Evolutionary conservation across 2,888 invertebrate species (phyloP).

Genomic region (Scotopteryx bipunctaria): DNA sequence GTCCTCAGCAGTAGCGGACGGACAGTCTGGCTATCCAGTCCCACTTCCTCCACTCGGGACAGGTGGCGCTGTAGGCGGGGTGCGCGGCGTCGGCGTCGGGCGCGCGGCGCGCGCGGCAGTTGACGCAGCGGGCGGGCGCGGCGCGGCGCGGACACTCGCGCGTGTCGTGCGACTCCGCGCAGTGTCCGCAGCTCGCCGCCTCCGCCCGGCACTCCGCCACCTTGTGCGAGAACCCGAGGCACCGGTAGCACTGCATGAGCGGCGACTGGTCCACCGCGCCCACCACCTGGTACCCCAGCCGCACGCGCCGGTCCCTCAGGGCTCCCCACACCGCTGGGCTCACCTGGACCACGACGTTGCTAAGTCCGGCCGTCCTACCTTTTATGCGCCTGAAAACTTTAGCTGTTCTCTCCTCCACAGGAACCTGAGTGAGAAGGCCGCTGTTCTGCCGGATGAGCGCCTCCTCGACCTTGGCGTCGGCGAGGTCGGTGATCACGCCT

Average conservation of each 20-base stretch:
- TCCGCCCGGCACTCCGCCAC: background rate
- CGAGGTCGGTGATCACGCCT: background rate
- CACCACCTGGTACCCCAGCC: conserved; percentile 11
- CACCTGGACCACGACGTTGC: conserved; percentile 6
- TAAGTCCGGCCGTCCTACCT: background rate
- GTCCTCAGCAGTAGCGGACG: conserved; percentile 6
- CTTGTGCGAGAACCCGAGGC: conserved; percentile 6
- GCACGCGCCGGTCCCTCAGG: background rate
- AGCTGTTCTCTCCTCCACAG: background rate
- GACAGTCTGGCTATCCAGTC: background rate
- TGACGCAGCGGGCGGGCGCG: background rate
- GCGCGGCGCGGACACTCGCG: conserved; percentile 1
- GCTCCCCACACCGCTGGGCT: background rate
- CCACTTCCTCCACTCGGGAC: background rate
- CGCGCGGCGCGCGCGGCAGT: background rate
- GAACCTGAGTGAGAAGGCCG: background rate
- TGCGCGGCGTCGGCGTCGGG: background rate
- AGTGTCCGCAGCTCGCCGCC: conserved; percentile 1
- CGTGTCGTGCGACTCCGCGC: conserved; percentile 8
- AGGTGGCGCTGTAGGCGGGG: background rate
- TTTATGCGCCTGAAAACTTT: background rate
- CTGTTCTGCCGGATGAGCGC: background rate
- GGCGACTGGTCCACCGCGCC: conserved; percentile 10
- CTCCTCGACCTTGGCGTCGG: background rate
- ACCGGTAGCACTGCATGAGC: conserved; percentile 4